Conservation (phyloP, 2,113 vertebrate species). For the Coryphaenoides rupestris region DNA sequence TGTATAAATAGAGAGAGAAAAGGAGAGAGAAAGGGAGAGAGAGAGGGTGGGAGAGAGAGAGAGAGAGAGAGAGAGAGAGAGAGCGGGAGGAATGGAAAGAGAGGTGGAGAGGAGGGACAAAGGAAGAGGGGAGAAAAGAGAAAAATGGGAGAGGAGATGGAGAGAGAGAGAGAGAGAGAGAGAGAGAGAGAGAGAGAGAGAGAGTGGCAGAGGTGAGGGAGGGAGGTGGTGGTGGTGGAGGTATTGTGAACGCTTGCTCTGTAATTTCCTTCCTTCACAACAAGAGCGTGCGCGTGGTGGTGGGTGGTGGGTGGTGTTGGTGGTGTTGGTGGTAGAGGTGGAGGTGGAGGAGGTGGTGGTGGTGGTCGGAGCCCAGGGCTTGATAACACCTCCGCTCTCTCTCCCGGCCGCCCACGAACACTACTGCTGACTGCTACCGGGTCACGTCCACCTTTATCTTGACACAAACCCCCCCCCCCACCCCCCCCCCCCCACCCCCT, state of each 20-base stretch:
- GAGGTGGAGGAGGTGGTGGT: too few species aligned
- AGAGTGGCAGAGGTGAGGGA: constrained; percentile 56
- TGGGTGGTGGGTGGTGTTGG: too few species aligned
- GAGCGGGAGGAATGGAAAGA: not conserved
- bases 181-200: constrained; percentile 2
- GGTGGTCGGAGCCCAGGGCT: constrained; percentile 74
- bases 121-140: not conserved
- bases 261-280: constrained; percentile 80
- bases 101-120: not conserved
- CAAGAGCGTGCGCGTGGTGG: constrained; percentile 73
- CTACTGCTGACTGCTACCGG: constrained; percentile 62
- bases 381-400: constrained; percentile 63
- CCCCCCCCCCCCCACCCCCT: constrained; percentile 20
- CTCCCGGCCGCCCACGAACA: constrained; percentile 25
- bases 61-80: constrained; percentile 25
- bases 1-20: too few species aligned
- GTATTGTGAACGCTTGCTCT: constrained; percentile 77
- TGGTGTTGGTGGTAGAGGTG: too few species aligned
- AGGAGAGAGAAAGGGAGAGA: too few species aligned
- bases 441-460: constrained; percentile 75
- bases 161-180: not conserved
- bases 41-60: too few species aligned
- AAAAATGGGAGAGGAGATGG: not conserved
- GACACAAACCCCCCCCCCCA: constrained; percentile 57
- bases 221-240: constrained; percentile 62